Evolutionary conservation across 2,113 vertebrate genomes (phyloP).

Genomic region (Pollimyrus isidori): DNA sequence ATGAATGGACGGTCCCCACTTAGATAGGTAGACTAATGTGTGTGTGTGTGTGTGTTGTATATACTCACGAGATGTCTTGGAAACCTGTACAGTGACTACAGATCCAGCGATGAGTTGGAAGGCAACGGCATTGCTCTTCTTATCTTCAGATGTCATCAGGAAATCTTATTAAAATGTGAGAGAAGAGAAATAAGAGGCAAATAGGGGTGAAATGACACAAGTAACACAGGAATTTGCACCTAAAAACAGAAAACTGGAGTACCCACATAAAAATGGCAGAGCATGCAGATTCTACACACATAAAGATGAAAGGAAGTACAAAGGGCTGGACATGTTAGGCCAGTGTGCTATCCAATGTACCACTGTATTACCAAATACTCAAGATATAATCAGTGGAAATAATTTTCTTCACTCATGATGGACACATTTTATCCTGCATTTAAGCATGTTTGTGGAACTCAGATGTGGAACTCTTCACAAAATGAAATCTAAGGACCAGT

Average conservation of each 20-base stretch:
- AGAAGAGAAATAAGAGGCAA: not conserved
- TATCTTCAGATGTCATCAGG: slow-evolving; percentile 65
- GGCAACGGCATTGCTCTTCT: slow-evolving; percentile 74
- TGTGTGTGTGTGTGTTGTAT: slow-evolving; percentile 14
- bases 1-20: too few species aligned
- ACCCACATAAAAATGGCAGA: not conserved
- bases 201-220: not conserved
- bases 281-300: not conserved
- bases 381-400: not conserved
- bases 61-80: slow-evolving; percentile 92
- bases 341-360: not conserved
- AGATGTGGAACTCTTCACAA: not conserved
- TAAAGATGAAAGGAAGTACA: not conserved
- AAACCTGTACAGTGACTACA: slow-evolving; percentile 78
- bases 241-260: not conserved
- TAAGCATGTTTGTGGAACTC: not conserved
- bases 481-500: not conserved
- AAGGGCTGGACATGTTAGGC: not conserved
- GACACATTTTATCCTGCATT: not conserved
- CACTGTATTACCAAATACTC: not conserved
- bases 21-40: too few species aligned
- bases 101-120: slow-evolving; percentile 80
- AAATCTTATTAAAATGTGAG: slow-evolving; percentile 65
- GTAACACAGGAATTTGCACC: not conserved
- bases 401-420: not conserved